Evolutionary conservation across 2,113 vertebrate genomes (phyloP).

Genomic region (Myiopsitta monachus): DNA sequence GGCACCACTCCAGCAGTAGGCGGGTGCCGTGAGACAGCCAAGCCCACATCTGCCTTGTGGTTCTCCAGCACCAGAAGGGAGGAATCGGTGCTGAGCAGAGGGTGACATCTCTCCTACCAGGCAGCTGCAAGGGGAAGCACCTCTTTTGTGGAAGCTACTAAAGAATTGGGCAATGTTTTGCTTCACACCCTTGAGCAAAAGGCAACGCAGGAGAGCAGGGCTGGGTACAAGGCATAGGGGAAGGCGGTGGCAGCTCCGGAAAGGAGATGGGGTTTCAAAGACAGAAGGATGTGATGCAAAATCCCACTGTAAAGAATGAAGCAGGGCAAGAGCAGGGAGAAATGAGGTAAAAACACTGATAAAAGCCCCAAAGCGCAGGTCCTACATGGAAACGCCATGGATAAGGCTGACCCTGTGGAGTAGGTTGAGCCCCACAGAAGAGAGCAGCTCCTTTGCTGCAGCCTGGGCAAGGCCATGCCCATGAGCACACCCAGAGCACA

Average conservation of each 20-base stretch:
- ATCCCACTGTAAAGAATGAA: background rate
- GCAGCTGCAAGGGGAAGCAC: background rate
- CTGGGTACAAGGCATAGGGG: background rate
- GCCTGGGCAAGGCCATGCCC: background rate
- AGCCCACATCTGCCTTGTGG: background rate
- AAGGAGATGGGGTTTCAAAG: background rate
- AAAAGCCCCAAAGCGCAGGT: background rate
- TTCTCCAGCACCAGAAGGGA: background rate
- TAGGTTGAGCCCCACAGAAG: accelerated
- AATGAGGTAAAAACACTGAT: accelerated
- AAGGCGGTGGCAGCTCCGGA: background rate
- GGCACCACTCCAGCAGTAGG: background rate
- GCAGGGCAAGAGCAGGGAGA: background rate
- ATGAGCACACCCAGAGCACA: background rate
- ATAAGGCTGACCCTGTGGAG: accelerated
- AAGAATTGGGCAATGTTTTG: background rate
- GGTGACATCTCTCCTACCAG: background rate
- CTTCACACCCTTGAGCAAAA: background rate
- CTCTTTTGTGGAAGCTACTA: background rate
- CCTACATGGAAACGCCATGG: accelerated
- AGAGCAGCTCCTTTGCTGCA: background rate
- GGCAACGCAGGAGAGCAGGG: background rate
- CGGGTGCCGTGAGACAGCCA: accelerated
- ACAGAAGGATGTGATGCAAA: background rate
- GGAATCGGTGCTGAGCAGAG: background rate